Conservation (phyloP, 2,113 vertebrate species). For the Piprites chloris region DNA sequence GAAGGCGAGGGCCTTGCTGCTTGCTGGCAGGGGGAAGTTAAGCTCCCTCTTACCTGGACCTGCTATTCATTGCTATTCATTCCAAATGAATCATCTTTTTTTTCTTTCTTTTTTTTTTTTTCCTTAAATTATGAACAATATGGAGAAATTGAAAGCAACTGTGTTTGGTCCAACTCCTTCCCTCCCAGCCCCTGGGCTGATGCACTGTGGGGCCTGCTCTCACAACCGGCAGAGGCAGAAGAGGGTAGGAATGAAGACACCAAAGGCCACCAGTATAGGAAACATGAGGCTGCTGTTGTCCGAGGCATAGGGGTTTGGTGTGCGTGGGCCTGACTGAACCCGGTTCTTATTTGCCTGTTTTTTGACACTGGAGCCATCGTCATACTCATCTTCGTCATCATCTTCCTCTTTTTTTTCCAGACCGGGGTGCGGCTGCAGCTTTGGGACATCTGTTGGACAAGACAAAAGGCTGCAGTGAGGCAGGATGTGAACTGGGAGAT, state of each 20-base stretch:
- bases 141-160: slow-evolving; percentile 70
- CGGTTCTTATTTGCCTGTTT: slow-evolving; percentile 84
- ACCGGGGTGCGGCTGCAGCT: slow-evolving; percentile 95
- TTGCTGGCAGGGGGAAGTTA: slow-evolving; percentile 38
- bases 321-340: slow-evolving; percentile 94
- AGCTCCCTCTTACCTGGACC: slow-evolving; percentile 39
- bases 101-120: background rate
- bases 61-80: slow-evolving; percentile 59
- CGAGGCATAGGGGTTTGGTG: slow-evolving; percentile 95
- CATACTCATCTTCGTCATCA: slow-evolving; percentile 87
- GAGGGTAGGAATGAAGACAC: slow-evolving; percentile 98
- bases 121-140: slow-evolving; percentile 72
- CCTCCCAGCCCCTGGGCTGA: slow-evolving; percentile 55
- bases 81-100: slow-evolving; percentile 41
- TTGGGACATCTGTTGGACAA: slow-evolving; percentile 87
- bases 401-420: slow-evolving; percentile 92
- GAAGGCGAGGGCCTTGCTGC: slow-evolving; percentile 41
- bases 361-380: slow-evolving; percentile 84
- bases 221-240: slow-evolving; percentile 98
- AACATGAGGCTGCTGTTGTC: slow-evolving; percentile 99
- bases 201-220: slow-evolving; percentile 64
- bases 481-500: background rate
- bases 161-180: slow-evolving; percentile 59
- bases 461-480: background rate
- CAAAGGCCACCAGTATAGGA: slow-evolving; percentile 96